Conservation (phyloP, 1,140 invertebrate genomes). For the Sitophilus oryzae region DNA sequence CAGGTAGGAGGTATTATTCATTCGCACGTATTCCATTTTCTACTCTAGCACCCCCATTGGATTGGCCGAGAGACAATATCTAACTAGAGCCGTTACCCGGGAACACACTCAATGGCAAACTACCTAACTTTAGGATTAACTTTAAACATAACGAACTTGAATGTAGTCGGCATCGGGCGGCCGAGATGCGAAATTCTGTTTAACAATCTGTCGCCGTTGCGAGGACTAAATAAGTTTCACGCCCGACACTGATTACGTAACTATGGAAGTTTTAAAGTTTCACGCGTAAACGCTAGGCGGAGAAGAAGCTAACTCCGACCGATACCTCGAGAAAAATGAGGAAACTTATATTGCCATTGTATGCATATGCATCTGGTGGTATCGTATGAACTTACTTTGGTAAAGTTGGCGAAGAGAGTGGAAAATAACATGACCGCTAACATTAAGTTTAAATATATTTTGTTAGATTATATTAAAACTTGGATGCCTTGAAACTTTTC, state of each 20-base stretch:
- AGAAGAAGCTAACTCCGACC: not conserved
- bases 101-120: not conserved
- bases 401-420: too few species aligned
- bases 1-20: too few species aligned
- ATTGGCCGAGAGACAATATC: not conserved
- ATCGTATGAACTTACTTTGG: not conserved
- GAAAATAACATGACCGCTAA: too few species aligned
- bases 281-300: not conserved
- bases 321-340: not conserved
- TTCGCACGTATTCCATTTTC: not conserved
- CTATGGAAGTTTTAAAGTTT: not conserved
- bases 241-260: not conserved
- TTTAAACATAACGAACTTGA: not conserved
- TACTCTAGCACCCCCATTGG: not conserved
- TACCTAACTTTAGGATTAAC: not conserved
- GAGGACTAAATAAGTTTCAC: not conserved
- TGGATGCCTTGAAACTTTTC: too few species aligned
- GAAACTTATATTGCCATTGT: not conserved
- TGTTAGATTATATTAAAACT: too few species aligned
- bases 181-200: not conserved
- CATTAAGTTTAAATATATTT: too few species aligned
- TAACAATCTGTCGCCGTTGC: not conserved
- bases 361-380: not conserved
- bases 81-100: not conserved
- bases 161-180: too few species aligned